These are phyloP conservation scores for Notodonta dromedarius DNA, from an alignment of 2,888 invertebrate species.

Conservation along the genomic window DNA sequence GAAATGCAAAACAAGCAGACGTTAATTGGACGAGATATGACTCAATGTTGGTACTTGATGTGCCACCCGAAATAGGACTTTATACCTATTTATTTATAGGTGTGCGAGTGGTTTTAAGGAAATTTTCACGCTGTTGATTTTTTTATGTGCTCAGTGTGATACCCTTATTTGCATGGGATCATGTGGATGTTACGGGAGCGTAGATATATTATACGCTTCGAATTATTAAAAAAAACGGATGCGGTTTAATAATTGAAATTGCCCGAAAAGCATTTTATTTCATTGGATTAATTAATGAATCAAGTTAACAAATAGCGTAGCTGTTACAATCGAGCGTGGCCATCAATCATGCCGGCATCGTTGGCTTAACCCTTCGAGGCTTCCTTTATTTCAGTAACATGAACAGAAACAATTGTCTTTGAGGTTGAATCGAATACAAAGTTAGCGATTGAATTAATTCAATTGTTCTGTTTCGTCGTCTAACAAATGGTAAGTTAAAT, in stretches of 20 bases:
- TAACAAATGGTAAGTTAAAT: slow-evolving; percentile 75
- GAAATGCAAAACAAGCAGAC: slow-evolving; percentile 72
- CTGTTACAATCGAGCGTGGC: slow-evolving; percentile 27
- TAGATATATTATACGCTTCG: slow-evolving; percentile 1
- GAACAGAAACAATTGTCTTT: slow-evolving; percentile 74
- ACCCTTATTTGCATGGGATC: slow-evolving; percentile 29
- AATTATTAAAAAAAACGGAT: no score
- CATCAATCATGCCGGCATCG: slow-evolving; percentile 64
- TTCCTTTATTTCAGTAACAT: slow-evolving; percentile 67
- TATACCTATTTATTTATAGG: background rate
- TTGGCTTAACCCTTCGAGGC: slow-evolving; percentile 64
- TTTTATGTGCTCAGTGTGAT: slow-evolving; percentile 18
- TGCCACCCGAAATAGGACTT: background rate
- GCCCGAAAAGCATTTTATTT: background rate
- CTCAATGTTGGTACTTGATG: slow-evolving; percentile 34
- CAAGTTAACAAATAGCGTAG: slow-evolving; percentile 6
- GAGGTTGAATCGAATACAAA: slow-evolving; percentile 74
- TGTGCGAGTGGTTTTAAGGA: slow-evolving; percentile 1
- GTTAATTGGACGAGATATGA: slow-evolving; percentile 61
- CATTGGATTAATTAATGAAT: slow-evolving; percentile 3
- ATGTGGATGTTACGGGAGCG: slow-evolving; percentile 14
- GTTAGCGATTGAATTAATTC: slow-evolving; percentile 81
- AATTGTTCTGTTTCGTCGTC: slow-evolving; percentile 73
- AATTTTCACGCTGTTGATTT: slow-evolving; percentile 18
- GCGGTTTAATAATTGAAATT: background rate